Conservation (phyloP, 2,797 vertebrate species). For the Sorex maritimensis region DNA sequence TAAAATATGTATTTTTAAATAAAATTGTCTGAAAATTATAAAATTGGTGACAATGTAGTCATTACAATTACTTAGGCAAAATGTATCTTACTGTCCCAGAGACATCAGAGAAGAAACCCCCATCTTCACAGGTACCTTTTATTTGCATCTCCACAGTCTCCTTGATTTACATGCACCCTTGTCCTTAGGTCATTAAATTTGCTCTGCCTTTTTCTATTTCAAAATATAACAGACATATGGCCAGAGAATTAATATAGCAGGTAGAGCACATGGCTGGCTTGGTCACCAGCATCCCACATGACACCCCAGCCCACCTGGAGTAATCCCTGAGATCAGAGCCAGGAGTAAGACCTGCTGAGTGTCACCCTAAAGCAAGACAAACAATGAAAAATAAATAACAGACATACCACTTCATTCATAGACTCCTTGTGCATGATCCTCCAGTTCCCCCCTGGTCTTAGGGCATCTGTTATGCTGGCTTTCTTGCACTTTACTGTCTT, state of each 20-base stretch:
- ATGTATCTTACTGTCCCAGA: conserved; percentile 1
- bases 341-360: too few species aligned
- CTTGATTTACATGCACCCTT: not conserved
- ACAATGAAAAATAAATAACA: too few species aligned
- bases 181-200: not conserved
- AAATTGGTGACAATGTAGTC: not conserved
- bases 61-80: not conserved
- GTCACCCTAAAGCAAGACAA: not conserved
- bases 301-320: too few species aligned
- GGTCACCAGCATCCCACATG: too few species aligned
- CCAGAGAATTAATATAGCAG: too few species aligned
- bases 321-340: too few species aligned
- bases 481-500: too few species aligned
- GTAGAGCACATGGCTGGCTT: too few species aligned
- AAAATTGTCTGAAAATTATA: not conserved
- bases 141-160: too few species aligned
- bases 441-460: not conserved
- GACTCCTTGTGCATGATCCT: not conserved
- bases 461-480: not conserved
- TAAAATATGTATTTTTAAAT: not conserved
- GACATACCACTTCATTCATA: not conserved
- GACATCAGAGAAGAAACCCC: not conserved
- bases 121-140: not conserved
- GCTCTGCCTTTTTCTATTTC: not conserved
- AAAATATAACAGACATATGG: too few species aligned